Percentiles rank a stretch among this genome's conserved stretches.
phyloP scores from a whole-genome alignment of 2,797 vertebrate species.

The Steatocranus sp. region DNA sequence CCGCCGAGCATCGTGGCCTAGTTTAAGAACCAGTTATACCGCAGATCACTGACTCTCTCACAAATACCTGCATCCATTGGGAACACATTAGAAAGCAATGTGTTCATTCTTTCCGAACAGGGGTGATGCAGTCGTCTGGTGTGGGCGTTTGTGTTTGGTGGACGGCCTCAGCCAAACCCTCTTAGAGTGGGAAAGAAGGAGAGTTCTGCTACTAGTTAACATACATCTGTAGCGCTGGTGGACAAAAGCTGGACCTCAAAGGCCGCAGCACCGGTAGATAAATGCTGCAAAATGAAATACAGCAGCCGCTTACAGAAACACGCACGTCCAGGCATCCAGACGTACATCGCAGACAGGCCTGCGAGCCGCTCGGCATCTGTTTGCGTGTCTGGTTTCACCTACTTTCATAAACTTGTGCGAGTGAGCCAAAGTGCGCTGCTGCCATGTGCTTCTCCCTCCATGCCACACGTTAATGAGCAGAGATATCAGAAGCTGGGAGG shows the following conservation, averaged over 20 bases:
- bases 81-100: constrained; percentile 71
- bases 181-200: not conserved
- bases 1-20: constrained; percentile 40
- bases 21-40: constrained; percentile 41
- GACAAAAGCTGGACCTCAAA: constrained; percentile 47
- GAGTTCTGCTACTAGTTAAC: constrained; percentile 70
- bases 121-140: constrained; percentile 74
- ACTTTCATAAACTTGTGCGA: constrained; percentile 36
- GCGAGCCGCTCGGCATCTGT: constrained; percentile 25
- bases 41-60: constrained; percentile 47
- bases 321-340: constrained; percentile 16
- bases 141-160: constrained; percentile 60
- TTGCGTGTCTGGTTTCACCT: constrained; percentile 64
- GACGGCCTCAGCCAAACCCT: constrained; percentile 52
- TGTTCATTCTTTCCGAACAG: constrained; percentile 75
- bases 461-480: constrained; percentile 59
- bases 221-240: constrained; percentile 62
- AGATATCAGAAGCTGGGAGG: constrained; percentile 37
- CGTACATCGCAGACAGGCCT: not conserved
- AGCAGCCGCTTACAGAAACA: constrained; percentile 45
- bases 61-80: constrained; percentile 74
- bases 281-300: constrained; percentile 64
- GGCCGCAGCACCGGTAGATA: constrained; percentile 52
- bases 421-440: constrained; percentile 46
- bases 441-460: constrained; percentile 61